Percentiles rank a stretch among this genome's conserved stretches.
Conservation (phyloP, 1,140 invertebrate genomes). For the Lordiphosa collinella region DNA sequence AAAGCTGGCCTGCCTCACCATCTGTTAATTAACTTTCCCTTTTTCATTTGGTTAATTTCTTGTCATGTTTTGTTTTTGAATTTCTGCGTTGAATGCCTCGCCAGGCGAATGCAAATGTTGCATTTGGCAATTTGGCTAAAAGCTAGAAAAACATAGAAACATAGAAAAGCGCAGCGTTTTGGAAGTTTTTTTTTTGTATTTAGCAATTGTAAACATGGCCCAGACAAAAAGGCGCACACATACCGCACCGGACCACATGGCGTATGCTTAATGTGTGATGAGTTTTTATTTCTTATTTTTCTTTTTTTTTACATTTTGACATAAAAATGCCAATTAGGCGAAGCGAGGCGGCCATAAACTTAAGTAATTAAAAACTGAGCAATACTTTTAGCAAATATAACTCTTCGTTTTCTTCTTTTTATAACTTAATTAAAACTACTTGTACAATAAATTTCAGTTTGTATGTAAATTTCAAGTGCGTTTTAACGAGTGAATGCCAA, state of each 20-base stretch:
- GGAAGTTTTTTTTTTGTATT: slow-evolving; percentile 41
- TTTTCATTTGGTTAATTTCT: slow-evolving; percentile 3
- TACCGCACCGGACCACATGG: slow-evolving; percentile 50
- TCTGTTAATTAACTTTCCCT: background rate
- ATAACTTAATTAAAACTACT: slow-evolving; percentile 71
- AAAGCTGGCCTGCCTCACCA: background rate
- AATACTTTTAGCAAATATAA: slow-evolving; percentile 45
- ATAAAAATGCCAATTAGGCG: slow-evolving; percentile 67
- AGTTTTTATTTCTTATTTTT: slow-evolving; percentile 27
- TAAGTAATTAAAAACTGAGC: slow-evolving; percentile 66
- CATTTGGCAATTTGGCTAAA: slow-evolving; percentile 69
- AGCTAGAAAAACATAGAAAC: slow-evolving; percentile 42
- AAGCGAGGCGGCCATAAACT: slow-evolving; percentile 46
- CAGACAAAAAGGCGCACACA: slow-evolving; percentile 32
- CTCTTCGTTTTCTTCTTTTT: slow-evolving; percentile 23
- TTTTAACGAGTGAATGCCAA: slow-evolving; percentile 59
- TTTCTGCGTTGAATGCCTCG: slow-evolving; percentile 44
- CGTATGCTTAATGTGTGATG: slow-evolving; percentile 64
- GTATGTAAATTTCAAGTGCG: slow-evolving; percentile 19
- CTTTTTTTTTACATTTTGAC: slow-evolving; percentile 36
- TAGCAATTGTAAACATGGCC: slow-evolving; percentile 63
- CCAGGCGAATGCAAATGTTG: slow-evolving; percentile 35
- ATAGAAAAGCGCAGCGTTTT: slow-evolving; percentile 54
- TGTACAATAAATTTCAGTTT: slow-evolving; percentile 1
- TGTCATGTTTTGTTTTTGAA: slow-evolving; percentile 12